These are phyloP conservation scores for Ictidomys tridecemlineatus DNA, from an alignment of 2,113 vertebrate genomes.

Conservation along the genomic window DNA sequence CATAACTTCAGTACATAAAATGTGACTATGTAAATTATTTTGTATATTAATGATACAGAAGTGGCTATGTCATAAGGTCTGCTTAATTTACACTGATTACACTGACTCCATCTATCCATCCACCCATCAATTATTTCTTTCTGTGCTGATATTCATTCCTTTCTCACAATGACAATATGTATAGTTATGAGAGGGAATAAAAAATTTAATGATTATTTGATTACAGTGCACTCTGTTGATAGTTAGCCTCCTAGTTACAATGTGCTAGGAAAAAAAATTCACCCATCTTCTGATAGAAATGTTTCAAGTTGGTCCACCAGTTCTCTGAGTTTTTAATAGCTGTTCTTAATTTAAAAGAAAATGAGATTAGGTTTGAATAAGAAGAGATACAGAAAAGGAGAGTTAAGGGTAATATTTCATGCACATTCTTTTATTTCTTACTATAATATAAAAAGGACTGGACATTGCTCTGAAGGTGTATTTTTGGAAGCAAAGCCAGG, in stretches of 20 bases:
- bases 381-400: neutral
- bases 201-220: constrained; percentile 48
- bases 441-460: neutral
- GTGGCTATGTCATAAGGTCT: neutral
- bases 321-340: constrained; percentile 5
- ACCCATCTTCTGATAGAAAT: constrained; percentile 2
- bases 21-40: neutral
- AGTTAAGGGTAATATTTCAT: neutral
- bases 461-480: neutral
- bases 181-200: constrained; percentile 39
- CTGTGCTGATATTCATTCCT: constrained; percentile 2
- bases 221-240: constrained; percentile 55
- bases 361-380: constrained; percentile 18
- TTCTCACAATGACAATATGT: neutral
- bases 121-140: neutral
- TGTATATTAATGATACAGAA: constrained; percentile 27
- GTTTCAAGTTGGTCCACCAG: neutral
- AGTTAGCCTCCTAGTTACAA: neutral
- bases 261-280: neutral
- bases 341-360: constrained; percentile 57
- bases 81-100: constrained; percentile 52
- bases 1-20: neutral
- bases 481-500: constrained; percentile 45
- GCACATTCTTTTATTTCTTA: constrained; percentile 12
- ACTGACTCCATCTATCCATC: neutral